A percentile compares a stretch with the other conserved stretches of the same genome.
Evolutionary conservation across 2,113 vertebrate species (phyloP).

Genomic region (Indicator indicator): DNA sequence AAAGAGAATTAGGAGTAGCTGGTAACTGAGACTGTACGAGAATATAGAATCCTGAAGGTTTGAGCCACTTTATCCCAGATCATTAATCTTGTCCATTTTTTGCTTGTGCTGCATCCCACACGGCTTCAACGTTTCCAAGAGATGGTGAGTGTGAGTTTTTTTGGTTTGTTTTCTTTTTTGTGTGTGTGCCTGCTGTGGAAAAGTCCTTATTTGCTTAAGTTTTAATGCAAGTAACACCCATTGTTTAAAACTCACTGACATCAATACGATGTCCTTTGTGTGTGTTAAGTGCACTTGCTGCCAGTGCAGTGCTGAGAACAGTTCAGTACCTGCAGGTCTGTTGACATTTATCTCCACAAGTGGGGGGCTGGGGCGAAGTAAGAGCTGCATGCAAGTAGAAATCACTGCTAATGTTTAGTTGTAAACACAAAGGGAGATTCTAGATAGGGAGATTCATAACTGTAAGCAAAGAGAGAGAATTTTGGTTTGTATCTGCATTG

Average conservation of each 20-base stretch:
- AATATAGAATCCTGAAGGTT: slow-evolving; percentile 42
- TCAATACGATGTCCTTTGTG: neutral
- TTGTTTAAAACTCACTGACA: neutral
- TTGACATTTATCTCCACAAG: neutral
- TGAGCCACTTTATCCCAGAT: slow-evolving; percentile 46
- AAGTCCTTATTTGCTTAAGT: neutral
- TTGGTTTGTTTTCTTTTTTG: neutral
- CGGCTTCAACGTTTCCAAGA: slow-evolving; percentile 1
- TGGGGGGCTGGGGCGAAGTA: neutral
- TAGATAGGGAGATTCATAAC: neutral
- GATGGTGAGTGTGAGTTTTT: neutral
- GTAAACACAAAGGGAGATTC: neutral
- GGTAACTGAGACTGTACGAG: slow-evolving; percentile 26
- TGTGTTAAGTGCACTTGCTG: neutral
- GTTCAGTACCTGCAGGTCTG: neutral
- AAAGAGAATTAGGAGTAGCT: slow-evolving; percentile 36
- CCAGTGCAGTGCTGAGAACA: neutral
- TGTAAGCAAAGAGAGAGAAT: neutral
- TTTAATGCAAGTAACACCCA: neutral
- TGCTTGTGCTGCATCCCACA: slow-evolving; percentile 31
- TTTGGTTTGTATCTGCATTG: neutral
- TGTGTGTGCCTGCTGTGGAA: neutral
- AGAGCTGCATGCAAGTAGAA: neutral
- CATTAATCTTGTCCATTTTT: slow-evolving; percentile 48
- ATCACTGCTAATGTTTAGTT: neutral